Evolutionary conservation across 2,797 vertebrate species (phyloP), one percentile per base, ranked within the genome.

Genomic region (Gymnoscopelus microlampas): DNA sequence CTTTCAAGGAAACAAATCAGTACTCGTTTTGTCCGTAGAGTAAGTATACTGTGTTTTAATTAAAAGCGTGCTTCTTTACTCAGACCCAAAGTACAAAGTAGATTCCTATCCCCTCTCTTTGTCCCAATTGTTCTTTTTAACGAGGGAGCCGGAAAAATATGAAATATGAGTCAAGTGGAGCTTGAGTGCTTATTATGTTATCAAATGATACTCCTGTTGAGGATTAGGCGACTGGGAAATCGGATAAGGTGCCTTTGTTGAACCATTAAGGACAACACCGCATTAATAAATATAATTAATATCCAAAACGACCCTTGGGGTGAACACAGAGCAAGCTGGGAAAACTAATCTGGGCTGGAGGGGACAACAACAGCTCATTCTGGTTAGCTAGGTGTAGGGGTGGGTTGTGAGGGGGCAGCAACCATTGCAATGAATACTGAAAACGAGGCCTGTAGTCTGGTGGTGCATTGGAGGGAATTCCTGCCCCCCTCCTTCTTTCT

Each of bases 391-490:
- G 53, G 15, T 60, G 59, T 8, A 60, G 59, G 70, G 58, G 57
- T 32, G 58, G 50, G 11, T 29, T 47, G 26, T 51, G 48, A 26
- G 67, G 66, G 55, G 90, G 80, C 85, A 81, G 87, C 91, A 86
- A 88, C 80, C 84, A 83, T 74, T 76, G 87, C 76, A 82, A 91
- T 89, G 91, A 90, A 91, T 92, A 88, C 93, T 92, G 93, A 91
- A 96, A 95, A 94, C 91, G 89, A 89, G 89, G 85, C 70, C 91
- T 93, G 90, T 95, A 95, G 93, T 95, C 86, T 94, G 88, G 29
- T 29, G 29, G 89, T 76, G 84, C 87, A 84, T 60, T 89, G 88
- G 88, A 87, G 92, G 90, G 89, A 95, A 94, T 94, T 95, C 93
- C 91, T 65, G 66, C 63, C 78, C 65, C 62, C 19, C 58, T 61